Conservation (phyloP, 2,113 vertebrate species). For the Serinus canaria region DNA sequence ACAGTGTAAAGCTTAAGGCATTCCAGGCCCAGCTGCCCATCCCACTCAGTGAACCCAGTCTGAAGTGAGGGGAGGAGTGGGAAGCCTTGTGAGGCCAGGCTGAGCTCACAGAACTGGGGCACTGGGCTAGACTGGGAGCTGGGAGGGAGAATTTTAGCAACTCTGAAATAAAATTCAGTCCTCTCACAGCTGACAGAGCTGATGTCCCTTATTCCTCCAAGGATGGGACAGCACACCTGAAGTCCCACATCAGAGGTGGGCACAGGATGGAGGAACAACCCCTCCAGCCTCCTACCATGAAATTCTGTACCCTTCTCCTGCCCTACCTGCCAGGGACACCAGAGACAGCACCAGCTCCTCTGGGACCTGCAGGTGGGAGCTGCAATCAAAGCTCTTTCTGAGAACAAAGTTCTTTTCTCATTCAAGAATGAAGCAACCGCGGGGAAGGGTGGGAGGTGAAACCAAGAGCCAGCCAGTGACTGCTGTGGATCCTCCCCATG, state of each 20-base stretch:
- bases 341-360: not conserved
- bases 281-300: not conserved
- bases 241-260: not conserved
- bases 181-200: not conserved
- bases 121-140: not conserved
- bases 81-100: not conserved
- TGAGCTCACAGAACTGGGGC: not conserved
- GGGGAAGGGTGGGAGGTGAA: constrained; percentile 48
- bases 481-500: not conserved
- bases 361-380: not conserved
- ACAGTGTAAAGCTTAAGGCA: not conserved
- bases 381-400: constrained; percentile 42
- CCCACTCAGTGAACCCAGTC: not conserved
- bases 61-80: not conserved
- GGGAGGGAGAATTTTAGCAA: not conserved
- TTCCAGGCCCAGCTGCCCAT: not conserved
- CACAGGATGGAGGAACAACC: not conserved
- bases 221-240: not conserved
- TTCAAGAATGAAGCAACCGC: not conserved
- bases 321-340: not conserved
- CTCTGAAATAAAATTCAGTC: not conserved
- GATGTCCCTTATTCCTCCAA: not conserved
- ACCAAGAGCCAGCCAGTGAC: constrained; percentile 21
- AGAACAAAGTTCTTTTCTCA: constrained; percentile 25
- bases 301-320: not conserved